A percentile compares a stretch with the other conserved stretches of the same genome.
Conservation (phyloP, 2,888 invertebrate species). For the Falcaria lacertinaria region DNA sequence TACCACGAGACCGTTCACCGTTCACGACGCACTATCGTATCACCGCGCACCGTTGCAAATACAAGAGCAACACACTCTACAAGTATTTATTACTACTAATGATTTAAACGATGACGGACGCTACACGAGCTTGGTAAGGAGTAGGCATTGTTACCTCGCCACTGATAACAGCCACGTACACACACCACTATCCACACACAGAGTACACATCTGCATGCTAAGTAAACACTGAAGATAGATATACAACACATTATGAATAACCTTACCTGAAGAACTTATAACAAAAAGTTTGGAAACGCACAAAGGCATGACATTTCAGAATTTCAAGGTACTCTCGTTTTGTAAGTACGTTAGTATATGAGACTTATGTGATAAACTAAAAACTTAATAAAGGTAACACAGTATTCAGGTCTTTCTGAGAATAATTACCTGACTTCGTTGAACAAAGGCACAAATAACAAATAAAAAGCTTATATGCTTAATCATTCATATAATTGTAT, state of each 20-base stretch:
- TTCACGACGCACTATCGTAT: constrained; percentile 31
- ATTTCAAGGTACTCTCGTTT: too few relatives aligned
- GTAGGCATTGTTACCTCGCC: constrained; percentile 38
- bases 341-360: too few relatives aligned
- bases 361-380: too few relatives aligned
- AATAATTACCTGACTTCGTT: too few relatives aligned
- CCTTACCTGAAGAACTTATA: background rate
- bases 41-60: constrained; percentile 29
- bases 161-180: constrained; percentile 38
- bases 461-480: too few relatives aligned
- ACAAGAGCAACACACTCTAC: constrained; percentile 13
- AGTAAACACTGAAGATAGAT: constrained; percentile 36
- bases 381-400: too few relatives aligned
- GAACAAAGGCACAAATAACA: too few relatives aligned
- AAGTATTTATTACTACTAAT: constrained; percentile 15
- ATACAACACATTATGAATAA: background rate
- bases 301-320: background rate
- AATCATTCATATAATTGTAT: too few relatives aligned
- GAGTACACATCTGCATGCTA: constrained; percentile 27
- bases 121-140: constrained; percentile 33
- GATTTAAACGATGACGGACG: constrained; percentile 18
- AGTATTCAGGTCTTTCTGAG: too few relatives aligned
- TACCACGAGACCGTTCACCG: constrained; percentile 54
- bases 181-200: constrained; percentile 25
- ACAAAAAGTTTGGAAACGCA: background rate